Base-by-base conservation (phyloP, 2,797 vertebrate genomes). In the Trachops cirrhosus region DNA sequence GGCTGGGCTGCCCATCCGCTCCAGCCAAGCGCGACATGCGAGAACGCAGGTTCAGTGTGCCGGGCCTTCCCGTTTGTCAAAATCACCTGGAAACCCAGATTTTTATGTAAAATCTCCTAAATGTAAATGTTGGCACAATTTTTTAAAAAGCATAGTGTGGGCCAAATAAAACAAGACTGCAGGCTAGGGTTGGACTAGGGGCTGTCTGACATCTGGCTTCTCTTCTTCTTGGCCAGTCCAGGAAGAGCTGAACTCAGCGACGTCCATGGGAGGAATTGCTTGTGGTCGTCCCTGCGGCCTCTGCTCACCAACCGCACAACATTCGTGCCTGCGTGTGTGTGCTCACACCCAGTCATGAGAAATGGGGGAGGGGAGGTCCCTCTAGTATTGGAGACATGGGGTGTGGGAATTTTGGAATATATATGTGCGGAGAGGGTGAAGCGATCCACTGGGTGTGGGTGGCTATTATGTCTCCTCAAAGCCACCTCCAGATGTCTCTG, bases 41-140 rank as follows among this genome's bases (percentile, higher is more conserved):
- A 59, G 29, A 80, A 70, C 1, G 9, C 11, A 91, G 64, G 34
- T 26, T 71, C 37, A 46, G 48, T 18, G 14, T 54, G 54, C 82
- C 15, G 46, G 79, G 68, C 5, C 80, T 94, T 80, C 46, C n/a
- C 16, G 22, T 74, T 92, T 86, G 64, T 96, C 89, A 84, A 95
- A 87, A 70, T 79, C 85, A 80, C 34, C 79, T 37, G 78, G 46
- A 62, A 34, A 54, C 57, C 37, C 21, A 73, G 59, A 88, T 82
- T 64, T 87, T 90, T 41, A 54, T 79, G 64, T 46, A 92, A 92
- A 92, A 54, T 6, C 5, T 92, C 48, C 71, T 90, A 74, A 83
- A 78, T 74, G 73, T 77, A 93, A 83, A 79, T 54, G 19, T 39
- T 67, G 46, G 85, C 32, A 78, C 21, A 70, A 39, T 9, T 89